Base-by-base conservation (phyloP, 2,113 vertebrate species). In the Entomyzon cyanotis region DNA sequence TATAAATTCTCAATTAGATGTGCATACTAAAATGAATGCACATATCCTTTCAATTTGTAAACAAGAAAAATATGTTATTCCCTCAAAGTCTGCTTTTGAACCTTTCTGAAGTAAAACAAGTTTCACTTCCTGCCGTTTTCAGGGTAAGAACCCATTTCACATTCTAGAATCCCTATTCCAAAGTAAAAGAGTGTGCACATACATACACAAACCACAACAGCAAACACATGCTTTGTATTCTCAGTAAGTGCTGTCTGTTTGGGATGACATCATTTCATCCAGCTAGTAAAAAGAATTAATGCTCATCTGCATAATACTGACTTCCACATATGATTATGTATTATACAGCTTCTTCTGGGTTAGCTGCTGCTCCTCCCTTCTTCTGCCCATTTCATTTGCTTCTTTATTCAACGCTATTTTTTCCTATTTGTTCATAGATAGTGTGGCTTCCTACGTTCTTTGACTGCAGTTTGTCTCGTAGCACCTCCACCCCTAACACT, bases 261-360 rank as follows among this genome's bases (percentile, higher is more conserved):
- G 39, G n/a, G 33, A 79, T 68, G 5, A 68, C 23, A 78, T 14
- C 0, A 53, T 63, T 78, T 78, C 33, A 82, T 42, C 55, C 24
- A 49, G 55, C 24, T 71, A 64, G 1, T 37, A 22, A 53, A 83
- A 49, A 71, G 16, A 93, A 71, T 9, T 50, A 17, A 68, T 15
- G 11, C 25, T 76, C 37, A 44, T 15, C 37, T 64, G 7, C 39
- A 56, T 3, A 85, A 18, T 10, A 70, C 7, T 1, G 12, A 46
- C 9, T 58, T 56, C 13, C 30, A 59, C 0, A 0, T 17, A 17
- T 4, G 20, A 56, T 18, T 73, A 69, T 1, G 2, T 31, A 74
- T 62, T 50, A 58, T 2, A 56, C 8, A 33, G 28, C 33, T 70
- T 92, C 18, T 49, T 49, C 78, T 53, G 15, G 27, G 19, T 60